A percentile compares a stretch with the other conserved stretches of the same genome.
These are phyloP conservation scores for Spilarctia lutea DNA, from an alignment of 2,888 invertebrate species.

Conservation along the genomic window DNA sequence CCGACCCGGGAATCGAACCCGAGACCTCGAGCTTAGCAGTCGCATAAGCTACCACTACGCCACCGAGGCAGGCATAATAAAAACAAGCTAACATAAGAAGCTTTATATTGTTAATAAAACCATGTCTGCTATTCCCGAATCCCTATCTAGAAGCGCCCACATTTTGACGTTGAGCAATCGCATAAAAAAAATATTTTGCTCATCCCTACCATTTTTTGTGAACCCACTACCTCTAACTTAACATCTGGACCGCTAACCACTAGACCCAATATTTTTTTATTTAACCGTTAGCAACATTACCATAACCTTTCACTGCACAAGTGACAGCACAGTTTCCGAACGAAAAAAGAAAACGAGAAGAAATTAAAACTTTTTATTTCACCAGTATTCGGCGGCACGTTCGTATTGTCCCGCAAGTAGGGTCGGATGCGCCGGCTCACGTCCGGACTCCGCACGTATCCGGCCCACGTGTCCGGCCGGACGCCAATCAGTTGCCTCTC, in stretches of 20 bases:
- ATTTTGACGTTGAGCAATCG: too few relatives aligned
- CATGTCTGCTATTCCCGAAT: too few relatives aligned
- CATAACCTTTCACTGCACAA: conserved; percentile 17
- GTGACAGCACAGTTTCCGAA: conserved; percentile 3
- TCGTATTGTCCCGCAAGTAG: conserved; percentile 48
- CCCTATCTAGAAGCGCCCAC: too few relatives aligned
- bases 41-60: too few relatives aligned
- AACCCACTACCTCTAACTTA: not conserved
- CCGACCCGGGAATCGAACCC: too few relatives aligned
- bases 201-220: too few relatives aligned
- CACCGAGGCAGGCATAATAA: too few relatives aligned
- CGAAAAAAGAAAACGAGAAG: conserved; percentile 8
- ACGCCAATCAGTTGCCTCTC: conserved; percentile 25
- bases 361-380: conserved; percentile 41
- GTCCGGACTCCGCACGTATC: conserved; percentile 44
- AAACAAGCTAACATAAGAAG: too few relatives aligned
- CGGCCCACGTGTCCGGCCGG: conserved; percentile 21
- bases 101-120: too few relatives aligned
- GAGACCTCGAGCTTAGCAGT: too few relatives aligned
- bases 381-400: conserved; percentile 44
- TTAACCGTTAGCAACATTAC: not conserved
- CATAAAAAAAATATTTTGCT: too few relatives aligned
- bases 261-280: not conserved
- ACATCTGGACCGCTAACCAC: too few relatives aligned
- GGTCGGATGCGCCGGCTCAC: conserved; percentile 48